A percentile compares a stretch with the other conserved stretches of the same genome.
These are phyloP conservation scores for Terebella lapidaria DNA, from an alignment of 2,888 invertebrate genomes.

Conservation along the genomic window DNA sequence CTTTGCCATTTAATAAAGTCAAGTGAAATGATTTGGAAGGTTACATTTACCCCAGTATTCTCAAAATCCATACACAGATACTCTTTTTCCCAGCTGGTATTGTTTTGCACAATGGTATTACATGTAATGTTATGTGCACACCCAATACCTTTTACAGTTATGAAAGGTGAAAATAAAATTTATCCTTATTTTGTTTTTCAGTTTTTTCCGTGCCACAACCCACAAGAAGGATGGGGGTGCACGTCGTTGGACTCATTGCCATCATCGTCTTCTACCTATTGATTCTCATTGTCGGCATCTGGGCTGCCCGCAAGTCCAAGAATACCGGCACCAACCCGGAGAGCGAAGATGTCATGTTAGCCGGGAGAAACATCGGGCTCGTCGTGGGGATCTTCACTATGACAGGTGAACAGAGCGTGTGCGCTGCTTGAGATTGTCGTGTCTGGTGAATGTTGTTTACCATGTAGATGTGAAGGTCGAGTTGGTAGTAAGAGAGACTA, in stretches of 20 bases:
- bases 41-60: too few species aligned
- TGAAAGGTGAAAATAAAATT: too few species aligned
- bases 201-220: neutral
- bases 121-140: too few species aligned
- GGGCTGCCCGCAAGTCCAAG: slow-evolving; percentile 90
- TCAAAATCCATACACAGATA: too few species aligned
- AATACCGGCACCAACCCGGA: slow-evolving; percentile 45
- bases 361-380: slow-evolving; percentile 89
- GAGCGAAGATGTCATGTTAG: slow-evolving; percentile 95
- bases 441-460: neutral
- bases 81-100: too few species aligned
- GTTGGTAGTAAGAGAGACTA: too few species aligned
- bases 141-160: too few species aligned
- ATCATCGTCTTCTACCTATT: slow-evolving; percentile 93
- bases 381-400: slow-evolving; percentile 98
- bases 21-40: too few species aligned
- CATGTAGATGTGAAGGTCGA: neutral
- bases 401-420: slow-evolving; percentile 89
- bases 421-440: neutral
- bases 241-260: slow-evolving; percentile 86
- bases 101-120: too few species aligned
- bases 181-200: too few species aligned
- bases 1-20: too few species aligned
- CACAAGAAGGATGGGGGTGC: slow-evolving; percentile 36
- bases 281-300: slow-evolving; percentile 91